phyloP scores from a whole-genome alignment of 2,113 vertebrate species.

The Prionailurus bengalensis region DNA sequence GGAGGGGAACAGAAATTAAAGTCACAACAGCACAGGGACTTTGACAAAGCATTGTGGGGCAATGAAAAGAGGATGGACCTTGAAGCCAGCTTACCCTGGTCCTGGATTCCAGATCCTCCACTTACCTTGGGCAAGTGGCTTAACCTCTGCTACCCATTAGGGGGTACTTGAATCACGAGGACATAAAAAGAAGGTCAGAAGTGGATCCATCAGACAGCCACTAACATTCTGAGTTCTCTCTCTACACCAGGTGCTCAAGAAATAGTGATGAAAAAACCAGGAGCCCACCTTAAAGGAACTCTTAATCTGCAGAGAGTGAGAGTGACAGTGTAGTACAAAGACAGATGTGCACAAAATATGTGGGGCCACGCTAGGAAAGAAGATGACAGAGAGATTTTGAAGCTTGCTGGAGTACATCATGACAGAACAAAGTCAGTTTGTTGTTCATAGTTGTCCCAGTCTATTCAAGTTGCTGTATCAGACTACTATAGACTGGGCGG shows the following conservation, averaged over 20 bases:
- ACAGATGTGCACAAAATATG: background rate
- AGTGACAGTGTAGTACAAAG: background rate
- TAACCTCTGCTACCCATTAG: background rate
- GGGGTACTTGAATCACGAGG: background rate
- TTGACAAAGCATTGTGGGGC: background rate
- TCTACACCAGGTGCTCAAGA: background rate
- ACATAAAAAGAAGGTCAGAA: background rate
- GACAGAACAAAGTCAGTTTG: background rate
- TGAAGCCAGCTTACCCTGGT: background rate
- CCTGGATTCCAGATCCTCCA: background rate
- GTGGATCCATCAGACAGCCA: background rate
- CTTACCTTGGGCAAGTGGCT: background rate
- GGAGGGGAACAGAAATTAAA: background rate
- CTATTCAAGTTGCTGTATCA: background rate
- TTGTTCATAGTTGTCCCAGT: background rate
- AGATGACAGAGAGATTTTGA: background rate
- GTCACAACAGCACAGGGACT: background rate
- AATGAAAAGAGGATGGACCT: background rate
- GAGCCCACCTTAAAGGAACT: background rate
- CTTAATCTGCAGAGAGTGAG: background rate
- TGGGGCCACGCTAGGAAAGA: background rate
- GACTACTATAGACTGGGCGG: background rate
- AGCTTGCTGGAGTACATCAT: background rate
- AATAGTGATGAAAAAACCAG: background rate
- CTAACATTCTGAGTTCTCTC: background rate